These are phyloP conservation scores for Helicoverpa zea DNA, from an alignment of 1,140 invertebrate species.

Conservation along the genomic window DNA sequence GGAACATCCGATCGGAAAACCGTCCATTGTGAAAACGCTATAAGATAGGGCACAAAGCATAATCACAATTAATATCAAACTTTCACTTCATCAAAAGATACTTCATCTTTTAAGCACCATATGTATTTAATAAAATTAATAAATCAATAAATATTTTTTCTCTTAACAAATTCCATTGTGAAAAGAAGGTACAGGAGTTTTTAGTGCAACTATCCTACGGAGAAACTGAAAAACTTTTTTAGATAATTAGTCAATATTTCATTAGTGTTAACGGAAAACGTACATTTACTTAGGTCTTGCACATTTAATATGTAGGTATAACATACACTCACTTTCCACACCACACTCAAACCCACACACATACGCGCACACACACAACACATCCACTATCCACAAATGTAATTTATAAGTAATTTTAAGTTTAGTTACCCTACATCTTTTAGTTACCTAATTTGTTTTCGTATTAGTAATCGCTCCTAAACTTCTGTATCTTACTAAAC, in stretches of 20 bases:
- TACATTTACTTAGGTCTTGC: not conserved
- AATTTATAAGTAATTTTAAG: no score
- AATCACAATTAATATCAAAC: no score
- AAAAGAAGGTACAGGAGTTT: constrained; percentile 6
- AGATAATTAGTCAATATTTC: not conserved
- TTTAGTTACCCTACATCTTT: no score
- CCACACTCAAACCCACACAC: not conserved
- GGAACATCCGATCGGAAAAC: no score
- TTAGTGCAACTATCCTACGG: not conserved
- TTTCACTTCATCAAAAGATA: not conserved
- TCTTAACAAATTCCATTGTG: not conserved
- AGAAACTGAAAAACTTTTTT: constrained; percentile 2
- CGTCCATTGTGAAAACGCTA: no score
- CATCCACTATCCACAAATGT: not conserved
- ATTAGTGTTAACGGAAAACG: not conserved
- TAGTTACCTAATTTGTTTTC: no score
- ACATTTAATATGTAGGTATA: not conserved
- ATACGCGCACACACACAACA: not conserved
- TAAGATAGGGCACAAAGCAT: no score
- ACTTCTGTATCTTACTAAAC: not conserved
- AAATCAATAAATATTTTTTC: constrained; percentile 10
- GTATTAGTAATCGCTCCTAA: no score
- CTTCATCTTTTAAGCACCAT: not conserved
- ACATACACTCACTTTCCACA: no score
- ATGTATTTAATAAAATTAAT: constrained; percentile 10